Conservation (phyloP, 2,113 vertebrate species). For the Callorhinus ursinus region DNA sequence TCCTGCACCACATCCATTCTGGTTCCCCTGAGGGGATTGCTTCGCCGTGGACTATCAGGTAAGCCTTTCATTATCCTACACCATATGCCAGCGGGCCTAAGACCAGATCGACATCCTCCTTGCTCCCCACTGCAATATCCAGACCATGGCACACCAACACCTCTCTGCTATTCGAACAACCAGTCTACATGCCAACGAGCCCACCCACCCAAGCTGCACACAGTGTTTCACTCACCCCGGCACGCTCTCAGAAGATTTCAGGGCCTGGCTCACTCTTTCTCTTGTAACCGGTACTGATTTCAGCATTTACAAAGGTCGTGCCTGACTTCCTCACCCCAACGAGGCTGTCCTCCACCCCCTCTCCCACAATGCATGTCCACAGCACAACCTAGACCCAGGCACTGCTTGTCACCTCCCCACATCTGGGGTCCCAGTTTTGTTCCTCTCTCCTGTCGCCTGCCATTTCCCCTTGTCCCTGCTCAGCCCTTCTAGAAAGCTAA, state of each 20-base stretch:
- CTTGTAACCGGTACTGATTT: not conserved
- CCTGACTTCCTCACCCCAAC: not conserved
- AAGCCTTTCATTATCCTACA: not conserved
- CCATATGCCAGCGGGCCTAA: not conserved
- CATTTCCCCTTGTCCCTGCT: slow-evolving; percentile 17
- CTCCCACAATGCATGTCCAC: not conserved
- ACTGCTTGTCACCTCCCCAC: not conserved
- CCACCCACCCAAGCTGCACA: not conserved
- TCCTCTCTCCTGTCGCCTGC: not conserved
- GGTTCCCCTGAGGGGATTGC: not conserved
- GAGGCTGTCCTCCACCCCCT: not conserved
- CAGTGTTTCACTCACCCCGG: not conserved
- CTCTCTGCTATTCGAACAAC: not conserved
- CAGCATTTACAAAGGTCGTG: not conserved
- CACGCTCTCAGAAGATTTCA: not conserved
- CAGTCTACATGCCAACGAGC: not conserved
- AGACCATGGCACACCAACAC: not conserved
- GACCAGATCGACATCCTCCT: not conserved
- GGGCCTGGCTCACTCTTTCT: not conserved
- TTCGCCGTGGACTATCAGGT: not conserved
- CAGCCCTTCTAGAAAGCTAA: slow-evolving; percentile 10
- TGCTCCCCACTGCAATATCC: not conserved
- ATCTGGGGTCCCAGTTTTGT: not conserved
- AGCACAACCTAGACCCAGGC: not conserved
- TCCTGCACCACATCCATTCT: not conserved